Evolutionary conservation across 2,888 invertebrate species (phyloP).

Genomic region (Caenorhabditis panamensis): DNA sequence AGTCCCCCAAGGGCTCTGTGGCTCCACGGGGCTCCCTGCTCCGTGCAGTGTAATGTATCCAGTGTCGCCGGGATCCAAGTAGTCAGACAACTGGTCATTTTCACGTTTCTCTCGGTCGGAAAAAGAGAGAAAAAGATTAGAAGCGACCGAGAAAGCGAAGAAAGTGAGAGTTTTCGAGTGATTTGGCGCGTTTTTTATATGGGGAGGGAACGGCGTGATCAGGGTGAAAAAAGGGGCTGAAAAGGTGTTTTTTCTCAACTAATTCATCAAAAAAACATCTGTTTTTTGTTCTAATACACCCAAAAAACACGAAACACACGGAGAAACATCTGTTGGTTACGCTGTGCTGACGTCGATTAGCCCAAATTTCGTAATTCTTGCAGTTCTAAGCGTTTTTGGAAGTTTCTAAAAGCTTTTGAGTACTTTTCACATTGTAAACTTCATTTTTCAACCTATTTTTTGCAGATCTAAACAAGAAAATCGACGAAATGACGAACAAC

Average conservation of each 20-base stretch:
- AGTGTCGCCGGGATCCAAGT: not conserved
- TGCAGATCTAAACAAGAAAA: constrained; percentile 70
- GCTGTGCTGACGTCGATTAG: too few relatives aligned
- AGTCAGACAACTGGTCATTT: constrained; percentile 5
- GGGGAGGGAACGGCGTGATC: not conserved
- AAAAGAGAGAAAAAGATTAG: not conserved
- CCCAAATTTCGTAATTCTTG: too few relatives aligned
- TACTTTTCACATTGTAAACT: too few relatives aligned
- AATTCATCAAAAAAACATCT: too few relatives aligned
- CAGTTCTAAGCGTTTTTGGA: too few relatives aligned
- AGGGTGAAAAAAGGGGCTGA: not conserved
- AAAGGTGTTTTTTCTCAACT: too few relatives aligned
- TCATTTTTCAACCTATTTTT: too few relatives aligned
- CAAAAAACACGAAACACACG: too few relatives aligned
- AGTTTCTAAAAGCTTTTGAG: too few relatives aligned
- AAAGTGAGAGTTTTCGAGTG: not conserved
- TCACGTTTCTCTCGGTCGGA: constrained; percentile 15
- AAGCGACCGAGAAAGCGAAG: not conserved
- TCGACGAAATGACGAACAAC: constrained; percentile 61
- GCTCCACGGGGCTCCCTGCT: too few relatives aligned
- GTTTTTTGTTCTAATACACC: too few relatives aligned
- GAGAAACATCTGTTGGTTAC: too few relatives aligned
- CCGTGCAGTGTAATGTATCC: not conserved
- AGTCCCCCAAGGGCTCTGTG: not conserved
- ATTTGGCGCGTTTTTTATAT: not conserved